Percentiles rank a stretch among this genome's conserved stretches.
Conservation (phyloP, 2,113 vertebrate genomes). For the Aptenodytes patagonicus region DNA sequence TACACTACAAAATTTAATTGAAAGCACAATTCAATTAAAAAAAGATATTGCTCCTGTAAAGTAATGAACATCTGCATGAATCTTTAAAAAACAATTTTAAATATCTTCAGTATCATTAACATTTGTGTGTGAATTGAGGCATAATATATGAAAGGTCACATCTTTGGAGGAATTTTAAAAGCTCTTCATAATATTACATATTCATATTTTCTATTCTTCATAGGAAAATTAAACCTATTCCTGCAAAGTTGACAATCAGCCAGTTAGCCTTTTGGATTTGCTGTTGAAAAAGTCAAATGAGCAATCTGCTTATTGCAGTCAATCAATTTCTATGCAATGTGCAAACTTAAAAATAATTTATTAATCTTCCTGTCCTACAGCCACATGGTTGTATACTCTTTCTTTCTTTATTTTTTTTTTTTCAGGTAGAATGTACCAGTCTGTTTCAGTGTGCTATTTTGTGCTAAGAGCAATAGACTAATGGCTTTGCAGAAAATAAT, state of each 20-base stretch:
- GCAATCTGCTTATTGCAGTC: not conserved
- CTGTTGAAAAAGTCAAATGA: not conserved
- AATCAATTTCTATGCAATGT: not conserved
- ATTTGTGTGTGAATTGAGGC: not conserved
- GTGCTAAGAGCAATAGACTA: not conserved
- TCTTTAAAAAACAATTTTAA: not conserved
- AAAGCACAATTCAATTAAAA: constrained; percentile 1
- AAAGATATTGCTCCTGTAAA: not conserved
- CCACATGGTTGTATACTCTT: not conserved
- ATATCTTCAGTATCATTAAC: not conserved
- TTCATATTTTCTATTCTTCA: not conserved
- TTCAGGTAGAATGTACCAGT: not conserved
- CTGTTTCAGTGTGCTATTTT: not conserved
- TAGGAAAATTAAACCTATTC: not conserved
- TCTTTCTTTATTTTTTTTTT: not conserved
- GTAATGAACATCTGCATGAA: not conserved
- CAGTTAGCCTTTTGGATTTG: not conserved
- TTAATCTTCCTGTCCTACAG: not conserved
- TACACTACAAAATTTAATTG: not conserved
- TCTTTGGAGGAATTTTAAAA: not conserved
- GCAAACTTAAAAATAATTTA: not conserved
- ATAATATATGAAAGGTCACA: not conserved
- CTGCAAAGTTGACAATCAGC: not conserved
- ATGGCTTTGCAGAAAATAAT: not conserved
- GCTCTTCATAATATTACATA: not conserved